Base-by-base conservation (phyloP, 1,140 invertebrate genomes). In the Camponotus floridanus region DNA sequence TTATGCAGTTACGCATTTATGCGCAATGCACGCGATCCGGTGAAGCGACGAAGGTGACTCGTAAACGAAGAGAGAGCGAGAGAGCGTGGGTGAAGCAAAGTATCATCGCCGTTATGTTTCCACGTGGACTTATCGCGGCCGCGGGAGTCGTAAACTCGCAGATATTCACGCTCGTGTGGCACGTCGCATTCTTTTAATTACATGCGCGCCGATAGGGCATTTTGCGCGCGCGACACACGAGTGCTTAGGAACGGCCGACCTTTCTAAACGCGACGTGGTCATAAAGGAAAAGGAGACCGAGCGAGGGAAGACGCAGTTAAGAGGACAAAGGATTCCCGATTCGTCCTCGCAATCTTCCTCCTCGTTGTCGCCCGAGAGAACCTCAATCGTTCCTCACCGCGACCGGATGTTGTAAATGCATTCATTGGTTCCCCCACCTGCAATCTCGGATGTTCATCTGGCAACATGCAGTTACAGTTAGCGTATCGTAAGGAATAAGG, bases 321-420 rank as follows among this genome's bases (percentile, higher is more conserved):
- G 36, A 48, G 79, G 85, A 90, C 88, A 90, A 90, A 90, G 88
- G 85, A 86, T 42, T 39, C 11, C 79, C 59, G 61, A 73, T 64
- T 33, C 79, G 76, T 62, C 81, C 59, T 76, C 85, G 68, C 64
- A 65, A 71, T 88, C 67, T 36, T 59, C 74, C 45, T 81, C 57
- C 26, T 76, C 85, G 85, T 64, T 79, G 55, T 85, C 62, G 31
- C 42, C 31, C 51, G 87, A 64, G 73, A 26, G 0, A 26, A 26
- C 18, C 65, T 70, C 84, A 85, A 90, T 90, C 85, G 85, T 91
- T 92, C 90, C 90, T 92, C 87, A 91, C 87, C 88, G 81, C 64
- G 36, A 42, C 42, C 36, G 13, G 36, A 18, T 3, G 48, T 51
- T 18, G 8, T 73, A 90, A 89, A 65, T 83, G 86, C 67, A 59